phyloP scores from a whole-genome alignment of 92 coral and sea anemone genomes.

The Porites rus region DNA sequence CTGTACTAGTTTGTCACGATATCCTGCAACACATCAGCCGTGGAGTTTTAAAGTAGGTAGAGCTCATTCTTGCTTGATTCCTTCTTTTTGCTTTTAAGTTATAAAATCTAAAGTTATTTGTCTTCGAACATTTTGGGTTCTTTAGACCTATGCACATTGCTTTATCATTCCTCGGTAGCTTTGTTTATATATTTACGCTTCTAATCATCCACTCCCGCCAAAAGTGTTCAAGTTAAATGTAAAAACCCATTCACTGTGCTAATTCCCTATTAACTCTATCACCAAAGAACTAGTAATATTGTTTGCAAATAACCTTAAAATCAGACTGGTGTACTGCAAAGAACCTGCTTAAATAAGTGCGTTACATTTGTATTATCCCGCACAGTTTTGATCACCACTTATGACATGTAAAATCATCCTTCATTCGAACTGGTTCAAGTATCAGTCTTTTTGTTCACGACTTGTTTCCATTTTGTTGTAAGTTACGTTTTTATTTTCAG shows the following conservation, averaged over 20 bases:
- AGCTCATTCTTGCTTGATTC: neutral
- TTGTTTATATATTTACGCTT: conserved; percentile 9
- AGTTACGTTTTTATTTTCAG: too few relatives aligned
- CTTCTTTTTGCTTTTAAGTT: neutral
- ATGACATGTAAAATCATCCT: neutral
- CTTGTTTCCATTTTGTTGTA: too few relatives aligned
- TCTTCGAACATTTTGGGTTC: neutral
- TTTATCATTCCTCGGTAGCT: conserved; percentile 23
- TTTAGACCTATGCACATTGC: neutral
- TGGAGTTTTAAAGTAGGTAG: neutral
- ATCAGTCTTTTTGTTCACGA: too few relatives aligned
- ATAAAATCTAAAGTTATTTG: neutral
- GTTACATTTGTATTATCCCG: neutral
- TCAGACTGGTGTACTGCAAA: neutral
- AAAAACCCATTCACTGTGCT: neutral
- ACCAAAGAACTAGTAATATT: too few relatives aligned
- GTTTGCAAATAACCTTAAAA: neutral
- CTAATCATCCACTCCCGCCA: conserved; percentile 2
- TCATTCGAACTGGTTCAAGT: neutral
- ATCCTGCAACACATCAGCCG: neutral
- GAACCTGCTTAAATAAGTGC: neutral
- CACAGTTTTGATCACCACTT: neutral
- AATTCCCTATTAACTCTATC: too few relatives aligned
- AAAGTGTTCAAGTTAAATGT: neutral
- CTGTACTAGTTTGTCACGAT: neutral